Conservation (phyloP, 2,888 invertebrate species). For the Drosophila colorata region DNA sequence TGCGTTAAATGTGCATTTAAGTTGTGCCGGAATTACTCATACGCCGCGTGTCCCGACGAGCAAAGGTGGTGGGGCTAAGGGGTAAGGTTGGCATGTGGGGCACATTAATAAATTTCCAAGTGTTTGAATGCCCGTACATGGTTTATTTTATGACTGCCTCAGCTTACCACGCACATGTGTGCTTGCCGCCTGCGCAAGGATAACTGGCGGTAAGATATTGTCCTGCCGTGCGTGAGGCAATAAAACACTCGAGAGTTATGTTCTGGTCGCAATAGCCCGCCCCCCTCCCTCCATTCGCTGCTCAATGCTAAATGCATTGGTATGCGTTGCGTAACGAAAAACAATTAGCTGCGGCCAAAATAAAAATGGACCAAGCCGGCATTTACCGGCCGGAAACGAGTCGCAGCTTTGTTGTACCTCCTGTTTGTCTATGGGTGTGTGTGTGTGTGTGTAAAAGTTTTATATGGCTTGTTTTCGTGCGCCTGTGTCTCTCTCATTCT, state of each 20-base stretch:
- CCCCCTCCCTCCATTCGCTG: slow-evolving; percentile 17
- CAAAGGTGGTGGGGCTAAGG: background rate
- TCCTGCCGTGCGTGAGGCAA: slow-evolving; percentile 76
- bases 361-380: slow-evolving; percentile 53
- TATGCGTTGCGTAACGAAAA: slow-evolving; percentile 78
- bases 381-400: slow-evolving; percentile 29
- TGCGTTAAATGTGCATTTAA: slow-evolving; percentile 49
- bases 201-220: slow-evolving; percentile 67
- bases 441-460: slow-evolving; percentile 52
- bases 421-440: slow-evolving; percentile 15
- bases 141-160: slow-evolving; percentile 66
- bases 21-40: slow-evolving; percentile 31
- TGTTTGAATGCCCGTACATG: slow-evolving; percentile 59
- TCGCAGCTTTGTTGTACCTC: slow-evolving; percentile 26
- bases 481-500: slow-evolving; percentile 35
- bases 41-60: slow-evolving; percentile 5
- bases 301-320: slow-evolving; percentile 73
- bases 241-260: slow-evolving; percentile 77
- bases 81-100: slow-evolving; percentile 3
- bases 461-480: slow-evolving; percentile 63
- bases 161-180: slow-evolving; percentile 63
- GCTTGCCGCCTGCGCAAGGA: slow-evolving; percentile 32
- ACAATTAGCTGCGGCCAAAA: slow-evolving; percentile 76
- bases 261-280: slow-evolving; percentile 28
- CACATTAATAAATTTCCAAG: slow-evolving; percentile 76